Base-by-base conservation (phyloP, 2,113 vertebrate species). In the Psophia crepitans region DNA sequence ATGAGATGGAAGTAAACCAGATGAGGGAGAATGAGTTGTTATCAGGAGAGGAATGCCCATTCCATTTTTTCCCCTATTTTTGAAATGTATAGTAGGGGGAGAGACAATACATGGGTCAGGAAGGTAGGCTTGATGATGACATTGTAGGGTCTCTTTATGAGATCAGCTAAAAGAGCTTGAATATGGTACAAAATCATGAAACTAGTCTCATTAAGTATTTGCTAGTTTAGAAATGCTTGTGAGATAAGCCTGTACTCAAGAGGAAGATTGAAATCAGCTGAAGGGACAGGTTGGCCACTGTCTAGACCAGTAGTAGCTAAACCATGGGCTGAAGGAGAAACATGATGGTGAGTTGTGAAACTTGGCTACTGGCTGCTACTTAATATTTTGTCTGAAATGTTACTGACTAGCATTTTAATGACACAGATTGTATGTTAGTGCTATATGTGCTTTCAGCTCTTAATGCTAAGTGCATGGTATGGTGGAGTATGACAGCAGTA, bases 381-480 rank as follows among this genome's bases (percentile, higher is more conserved):
- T 81, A 81, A 12, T 73, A 28, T 56, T 87, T 86, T 66, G 30
- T 78, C 18, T 64, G 39, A 70, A 56, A 46, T 19, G 41, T 78
- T 77, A 26, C 56, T 4, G 4, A 27, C 23, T 13, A 56, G 21
- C 44, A 6, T 75, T 63, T 89, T 44, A 68, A 24, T 58, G 65
- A 39, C 33, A 44, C 12, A 22, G n/a, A 8, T 23, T 37, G 30
- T 54, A 17, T 63, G 33, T 48, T 71, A 61, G 30, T 14, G 49
- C 41, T 93, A 5, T 18, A 35, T 23, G 22, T 0, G 0, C 51
- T 75, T 70, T 77, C n/a, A 71, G 0, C 12, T 12, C 15, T 19
- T 87, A 48, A 44, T 41, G 43, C 64, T 33, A 35, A 90, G 32
- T 82, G 39, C 71, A 28, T 39, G 26, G 11, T 30, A 1, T 68